These are phyloP conservation scores for Pangasius larnaudii DNA, from an alignment of 2,797 vertebrate species.

Conservation along the genomic window DNA sequence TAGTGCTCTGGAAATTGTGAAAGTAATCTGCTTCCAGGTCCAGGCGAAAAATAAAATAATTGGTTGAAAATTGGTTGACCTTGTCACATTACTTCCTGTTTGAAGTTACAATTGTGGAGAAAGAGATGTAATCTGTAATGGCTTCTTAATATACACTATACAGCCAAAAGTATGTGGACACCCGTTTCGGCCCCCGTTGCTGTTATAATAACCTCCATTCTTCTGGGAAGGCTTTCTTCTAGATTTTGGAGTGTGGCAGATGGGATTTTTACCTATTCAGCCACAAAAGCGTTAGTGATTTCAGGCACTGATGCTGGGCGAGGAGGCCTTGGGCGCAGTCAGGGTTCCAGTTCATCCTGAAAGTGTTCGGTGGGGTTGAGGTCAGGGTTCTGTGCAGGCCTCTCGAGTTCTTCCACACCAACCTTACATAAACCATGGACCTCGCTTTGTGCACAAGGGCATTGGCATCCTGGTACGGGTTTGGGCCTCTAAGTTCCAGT, in stretches of 20 bases:
- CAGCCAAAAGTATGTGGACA: background rate
- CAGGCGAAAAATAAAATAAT: background rate
- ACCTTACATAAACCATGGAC: background rate
- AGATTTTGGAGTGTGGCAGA: background rate
- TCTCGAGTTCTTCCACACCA: background rate
- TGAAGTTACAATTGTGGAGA: background rate
- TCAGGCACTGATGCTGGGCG: background rate
- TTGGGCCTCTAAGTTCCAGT: background rate
- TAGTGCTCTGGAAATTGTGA: background rate
- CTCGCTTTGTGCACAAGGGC: background rate
- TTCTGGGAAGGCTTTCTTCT: background rate
- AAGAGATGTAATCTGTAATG: background rate
- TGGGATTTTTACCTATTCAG: background rate
- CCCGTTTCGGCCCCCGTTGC: background rate
- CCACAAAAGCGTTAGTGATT: background rate
- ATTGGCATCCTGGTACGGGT: background rate
- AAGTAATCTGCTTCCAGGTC: background rate
- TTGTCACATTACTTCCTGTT: background rate
- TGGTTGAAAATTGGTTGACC: background rate
- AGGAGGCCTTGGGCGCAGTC: background rate
- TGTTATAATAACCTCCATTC: background rate
- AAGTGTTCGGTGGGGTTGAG: background rate
- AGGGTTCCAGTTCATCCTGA: background rate
- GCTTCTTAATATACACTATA: background rate
- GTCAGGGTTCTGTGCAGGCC: background rate